phyloP scores from a whole-genome alignment of 2,888 invertebrate genomes.

The Odontocerum albicorne region DNA sequence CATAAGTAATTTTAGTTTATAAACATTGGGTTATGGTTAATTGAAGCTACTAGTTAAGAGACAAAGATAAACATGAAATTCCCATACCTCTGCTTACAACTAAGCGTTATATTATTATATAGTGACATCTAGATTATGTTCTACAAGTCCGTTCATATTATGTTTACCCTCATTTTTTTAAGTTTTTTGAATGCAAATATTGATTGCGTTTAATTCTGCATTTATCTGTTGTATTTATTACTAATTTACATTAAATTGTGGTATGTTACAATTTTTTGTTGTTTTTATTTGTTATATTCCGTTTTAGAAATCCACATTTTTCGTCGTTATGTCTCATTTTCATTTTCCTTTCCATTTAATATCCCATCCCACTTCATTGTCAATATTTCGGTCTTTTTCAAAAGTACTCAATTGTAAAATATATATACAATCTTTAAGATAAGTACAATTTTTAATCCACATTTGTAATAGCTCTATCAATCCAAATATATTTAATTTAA shows the following conservation, averaged over 20 bases:
- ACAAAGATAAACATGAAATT: conserved; percentile 35
- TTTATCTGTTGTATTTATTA: conserved; percentile 69
- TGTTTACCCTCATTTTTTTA: conserved; percentile 40
- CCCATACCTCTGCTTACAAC: conserved; percentile 41
- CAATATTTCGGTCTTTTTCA: too few relatives aligned
- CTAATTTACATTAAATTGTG: conserved; percentile 74
- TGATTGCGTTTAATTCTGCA: conserved; percentile 64
- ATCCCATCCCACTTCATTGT: too few relatives aligned
- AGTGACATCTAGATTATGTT: conserved; percentile 36
- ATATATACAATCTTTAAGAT: too few relatives aligned
- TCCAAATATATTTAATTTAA: too few relatives aligned
- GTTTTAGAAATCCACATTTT: too few relatives aligned
- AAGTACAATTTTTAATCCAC: too few relatives aligned
- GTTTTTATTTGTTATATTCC: conserved; percentile 29
- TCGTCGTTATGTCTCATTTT: not conserved
- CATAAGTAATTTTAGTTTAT: conserved; percentile 39
- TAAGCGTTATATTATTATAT: conserved; percentile 41
- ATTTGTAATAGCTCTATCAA: too few relatives aligned
- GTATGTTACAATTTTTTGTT: conserved; percentile 59
- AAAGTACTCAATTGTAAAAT: too few relatives aligned
- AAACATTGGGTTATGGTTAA: conserved; percentile 56
- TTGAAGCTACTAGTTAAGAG: conserved; percentile 35
- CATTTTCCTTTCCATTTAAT: not conserved
- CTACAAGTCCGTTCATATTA: conserved; percentile 55
- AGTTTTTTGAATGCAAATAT: conserved; percentile 55